These are phyloP conservation scores for Circaetus gallicus DNA, from an alignment of 2,113 vertebrate species.

Conservation along the genomic window DNA sequence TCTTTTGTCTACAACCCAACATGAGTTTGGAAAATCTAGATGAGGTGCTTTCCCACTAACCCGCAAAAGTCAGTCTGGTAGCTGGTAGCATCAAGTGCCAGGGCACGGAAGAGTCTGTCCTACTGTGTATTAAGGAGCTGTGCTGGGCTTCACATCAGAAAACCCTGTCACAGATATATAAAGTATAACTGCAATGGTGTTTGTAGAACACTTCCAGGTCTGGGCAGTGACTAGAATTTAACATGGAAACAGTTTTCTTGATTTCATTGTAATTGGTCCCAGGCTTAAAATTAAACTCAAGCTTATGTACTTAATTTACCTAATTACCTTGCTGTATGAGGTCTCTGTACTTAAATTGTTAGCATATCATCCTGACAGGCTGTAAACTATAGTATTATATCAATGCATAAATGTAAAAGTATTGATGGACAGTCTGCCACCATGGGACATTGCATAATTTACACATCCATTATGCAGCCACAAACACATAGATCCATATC, in stretches of 20 bases:
- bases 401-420: not conserved
- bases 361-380: not conserved
- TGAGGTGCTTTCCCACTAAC: not conserved
- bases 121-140: not conserved
- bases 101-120: not conserved
- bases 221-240: not conserved
- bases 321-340: slow-evolving; percentile 12
- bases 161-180: not conserved
- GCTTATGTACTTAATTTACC: slow-evolving; percentile 29
- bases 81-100: not conserved
- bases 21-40: not conserved
- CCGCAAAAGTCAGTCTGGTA: not conserved
- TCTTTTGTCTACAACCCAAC: not conserved
- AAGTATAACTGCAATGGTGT: not conserved
- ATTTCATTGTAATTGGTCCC: not conserved
- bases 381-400: slow-evolving; percentile 5
- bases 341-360: not conserved
- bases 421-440: slow-evolving; percentile 11
- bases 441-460: not conserved
- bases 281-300: slow-evolving; percentile 16
- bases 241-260: not conserved
- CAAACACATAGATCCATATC: slow-evolving; percentile 8
- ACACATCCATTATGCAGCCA: slow-evolving; percentile 4
- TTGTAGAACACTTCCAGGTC: not conserved
- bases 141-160: not conserved